Evolutionary conservation across 1,140 invertebrate genomes (phyloP).

Genomic region (Lucilia sericata): DNA sequence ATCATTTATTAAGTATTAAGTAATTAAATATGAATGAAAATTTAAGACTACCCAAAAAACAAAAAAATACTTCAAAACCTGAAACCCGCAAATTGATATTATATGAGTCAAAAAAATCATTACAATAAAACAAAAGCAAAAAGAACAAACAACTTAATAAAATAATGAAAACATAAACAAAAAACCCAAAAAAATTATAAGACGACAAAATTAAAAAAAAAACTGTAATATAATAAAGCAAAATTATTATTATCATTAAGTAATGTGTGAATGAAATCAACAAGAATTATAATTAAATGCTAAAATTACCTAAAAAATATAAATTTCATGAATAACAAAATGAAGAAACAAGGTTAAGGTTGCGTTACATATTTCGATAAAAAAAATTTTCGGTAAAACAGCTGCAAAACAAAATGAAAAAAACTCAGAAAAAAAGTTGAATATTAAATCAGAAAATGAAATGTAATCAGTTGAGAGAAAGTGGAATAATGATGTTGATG

Average conservation of each 20-base stretch:
- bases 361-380: conserved; percentile 18
- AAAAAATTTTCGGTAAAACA: background rate
- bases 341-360: conserved; percentile 17
- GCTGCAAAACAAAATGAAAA: background rate
- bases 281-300: background rate
- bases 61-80: background rate
- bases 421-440: background rate
- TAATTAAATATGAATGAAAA: conserved; percentile 25
- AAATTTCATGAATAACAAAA: background rate
- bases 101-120: background rate
- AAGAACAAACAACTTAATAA: background rate
- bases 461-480: background rate
- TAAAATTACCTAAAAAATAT: background rate
- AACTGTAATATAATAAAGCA: too few relatives aligned
- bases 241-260: background rate
- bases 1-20: background rate
- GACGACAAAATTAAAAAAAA: too few relatives aligned
- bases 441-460: background rate
- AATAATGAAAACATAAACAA: background rate
- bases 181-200: too few relatives aligned
- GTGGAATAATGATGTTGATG: background rate
- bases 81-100: background rate
- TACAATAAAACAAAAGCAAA: background rate
- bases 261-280: background rate
- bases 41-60: background rate